These are phyloP conservation scores for Procavia capensis DNA, from an alignment of 2,113 vertebrate species.

Conservation along the genomic window DNA sequence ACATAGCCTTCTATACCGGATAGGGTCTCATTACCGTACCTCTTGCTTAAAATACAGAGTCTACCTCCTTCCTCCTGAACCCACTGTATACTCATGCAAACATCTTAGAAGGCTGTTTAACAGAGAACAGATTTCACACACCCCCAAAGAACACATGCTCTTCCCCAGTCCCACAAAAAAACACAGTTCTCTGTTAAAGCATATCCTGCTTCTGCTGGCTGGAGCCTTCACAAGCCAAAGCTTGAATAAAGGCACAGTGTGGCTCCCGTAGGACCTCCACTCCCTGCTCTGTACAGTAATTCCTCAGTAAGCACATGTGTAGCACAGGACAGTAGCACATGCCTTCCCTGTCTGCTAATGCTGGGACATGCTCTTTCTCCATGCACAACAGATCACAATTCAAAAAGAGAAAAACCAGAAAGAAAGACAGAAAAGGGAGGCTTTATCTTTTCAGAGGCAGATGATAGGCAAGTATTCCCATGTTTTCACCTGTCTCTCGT, in stretches of 20 bases:
- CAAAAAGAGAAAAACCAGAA: neutral
- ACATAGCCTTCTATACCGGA: neutral
- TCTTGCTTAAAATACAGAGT: constrained; percentile 38
- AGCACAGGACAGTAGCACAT: constrained; percentile 66
- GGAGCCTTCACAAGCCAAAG: constrained; percentile 58
- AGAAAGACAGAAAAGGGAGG: neutral
- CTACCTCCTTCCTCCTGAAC: accelerated
- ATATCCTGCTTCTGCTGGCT: constrained; percentile 62
- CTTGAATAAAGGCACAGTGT: constrained; percentile 41
- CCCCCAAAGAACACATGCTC: constrained; percentile 29
- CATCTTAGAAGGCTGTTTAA: neutral
- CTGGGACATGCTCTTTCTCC: constrained; percentile 31
- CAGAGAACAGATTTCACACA: neutral
- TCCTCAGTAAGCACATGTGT: constrained; percentile 49
- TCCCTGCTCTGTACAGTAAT: neutral
- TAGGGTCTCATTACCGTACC: constrained; percentile 45
- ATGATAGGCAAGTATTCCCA: neutral
- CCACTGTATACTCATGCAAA: neutral
- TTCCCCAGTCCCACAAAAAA: neutral
- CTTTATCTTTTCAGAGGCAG: constrained; percentile 58
- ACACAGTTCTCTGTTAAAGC: constrained; percentile 29
- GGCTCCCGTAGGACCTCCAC: constrained; percentile 35
- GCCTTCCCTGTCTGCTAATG: neutral
- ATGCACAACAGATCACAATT: constrained; percentile 44
- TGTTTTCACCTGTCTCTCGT: constrained; percentile 66